A percentile compares a stretch with the other conserved stretches of the same genome.
phyloP scores from a whole-genome alignment of 1,140 invertebrate genomes.

The Riptortus pedestris region DNA sequence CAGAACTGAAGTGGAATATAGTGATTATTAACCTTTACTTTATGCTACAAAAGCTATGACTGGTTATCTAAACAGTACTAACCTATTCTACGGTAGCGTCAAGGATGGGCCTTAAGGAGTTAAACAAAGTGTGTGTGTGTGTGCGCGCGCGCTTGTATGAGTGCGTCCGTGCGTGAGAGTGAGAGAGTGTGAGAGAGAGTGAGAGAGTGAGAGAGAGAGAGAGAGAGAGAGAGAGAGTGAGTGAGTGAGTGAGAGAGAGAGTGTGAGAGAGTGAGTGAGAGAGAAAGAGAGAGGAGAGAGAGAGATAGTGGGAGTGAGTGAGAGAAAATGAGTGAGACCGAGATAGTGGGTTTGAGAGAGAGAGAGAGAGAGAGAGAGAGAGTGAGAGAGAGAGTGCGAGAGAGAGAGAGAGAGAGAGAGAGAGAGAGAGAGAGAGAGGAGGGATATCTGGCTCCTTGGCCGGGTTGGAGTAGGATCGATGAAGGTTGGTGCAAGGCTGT shows the following conservation, averaged over 20 bases:
- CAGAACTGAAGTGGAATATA: too few species aligned
- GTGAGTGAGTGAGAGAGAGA: not conserved
- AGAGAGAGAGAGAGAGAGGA: not conserved
- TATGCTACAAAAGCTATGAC: too few species aligned
- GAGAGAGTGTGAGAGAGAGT: not conserved
- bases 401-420: not conserved
- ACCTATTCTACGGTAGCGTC: too few species aligned
- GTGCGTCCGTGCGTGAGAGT: not conserved
- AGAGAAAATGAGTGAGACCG: slow-evolving; percentile 27
- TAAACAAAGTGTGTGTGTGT: not conserved
- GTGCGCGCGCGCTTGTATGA: not conserved
- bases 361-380: slow-evolving; percentile 28
- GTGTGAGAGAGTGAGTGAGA: not conserved
- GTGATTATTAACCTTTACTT: too few species aligned
- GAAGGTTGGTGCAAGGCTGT: slow-evolving; percentile 24
- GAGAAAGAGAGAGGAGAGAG: slow-evolving; percentile 1
- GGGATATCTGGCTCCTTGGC: not conserved
- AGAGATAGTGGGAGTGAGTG: slow-evolving; percentile 26
- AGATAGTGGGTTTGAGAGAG: too few species aligned
- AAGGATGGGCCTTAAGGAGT: too few species aligned
- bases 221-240: too few species aligned
- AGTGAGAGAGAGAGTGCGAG: slow-evolving; percentile 2
- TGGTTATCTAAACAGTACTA: too few species aligned
- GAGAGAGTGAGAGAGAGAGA: not conserved
- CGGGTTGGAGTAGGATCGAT: slow-evolving; percentile 22